Base-by-base conservation (phyloP, 1,140 invertebrate species). In the Apis mellifera region DNA sequence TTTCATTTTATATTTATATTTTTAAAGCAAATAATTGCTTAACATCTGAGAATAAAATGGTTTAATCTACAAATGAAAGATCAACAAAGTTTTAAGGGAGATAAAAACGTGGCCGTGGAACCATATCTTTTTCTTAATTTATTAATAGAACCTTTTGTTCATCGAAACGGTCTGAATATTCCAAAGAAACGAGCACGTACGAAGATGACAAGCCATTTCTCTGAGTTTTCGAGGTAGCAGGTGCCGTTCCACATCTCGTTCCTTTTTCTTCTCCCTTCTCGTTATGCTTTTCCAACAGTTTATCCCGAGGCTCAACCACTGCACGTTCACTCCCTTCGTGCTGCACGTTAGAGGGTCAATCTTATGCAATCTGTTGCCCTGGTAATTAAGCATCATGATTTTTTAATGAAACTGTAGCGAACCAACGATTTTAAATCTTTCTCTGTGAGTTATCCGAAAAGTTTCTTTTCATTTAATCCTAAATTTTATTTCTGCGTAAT, bases 361-460 rank as follows among this genome's bases (percentile, higher is more conserved):
- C 48, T 70, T 70, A 52, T 50, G 68, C 48, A 70, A 70, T 70
- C 48, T 50, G 68, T 50, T 23, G n/a, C 68, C 48, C 9, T 52
- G n/a, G 42, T 70, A 70, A 70, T 70, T 70, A 70, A 70, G 52
- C 68, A 52, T 70, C 42, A 23, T 70, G 42, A 32, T 70, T 70
- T 70, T 70, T 70, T 70, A 70, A 70, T 50, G 68, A 19, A 70
- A 70, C 42, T 70, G 8, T 23, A 69, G 15, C 21, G 21, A 50
- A 12, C 12, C 12, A 42, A 5, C 42, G 12, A 69, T 48, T 69
- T 48, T 69, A 69, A n/a, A 15, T 48, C 21, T n/a, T 69, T 9
- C 42, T 15, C 19, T 15, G 17, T 23, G 48, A 52, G n/a, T 32
- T 21, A 42, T 66, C 19, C 4, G 32, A 42, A 42, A 42, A 42